Evolutionary conservation across 1,140 invertebrate species (phyloP).

Genomic region (Megathymus violae): DNA sequence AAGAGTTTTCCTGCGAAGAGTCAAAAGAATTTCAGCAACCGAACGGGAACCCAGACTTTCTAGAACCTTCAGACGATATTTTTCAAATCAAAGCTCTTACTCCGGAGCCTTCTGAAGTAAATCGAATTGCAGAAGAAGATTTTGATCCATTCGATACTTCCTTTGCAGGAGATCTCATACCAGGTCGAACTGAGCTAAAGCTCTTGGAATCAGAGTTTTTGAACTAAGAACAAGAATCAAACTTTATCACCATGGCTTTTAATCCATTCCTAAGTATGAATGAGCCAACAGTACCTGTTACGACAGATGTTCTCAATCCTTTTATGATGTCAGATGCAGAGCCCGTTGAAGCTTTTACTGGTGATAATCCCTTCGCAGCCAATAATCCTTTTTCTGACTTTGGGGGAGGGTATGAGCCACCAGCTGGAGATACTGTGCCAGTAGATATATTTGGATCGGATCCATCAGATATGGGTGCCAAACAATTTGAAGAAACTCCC

Average conservation of each 20-base stretch:
- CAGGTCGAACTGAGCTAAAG: slow-evolving; percentile 91
- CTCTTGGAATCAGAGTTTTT: slow-evolving; percentile 89
- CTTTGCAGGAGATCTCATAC: slow-evolving; percentile 88
- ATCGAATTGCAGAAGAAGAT: slow-evolving; percentile 69
- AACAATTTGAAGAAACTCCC: slow-evolving; percentile 54
- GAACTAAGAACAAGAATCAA: slow-evolving; percentile 68
- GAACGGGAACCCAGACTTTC: slow-evolving; percentile 70
- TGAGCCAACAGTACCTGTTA: slow-evolving; percentile 80
- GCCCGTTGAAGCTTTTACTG: slow-evolving; percentile 50
- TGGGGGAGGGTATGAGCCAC: slow-evolving; percentile 79
- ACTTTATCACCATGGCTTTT: slow-evolving; percentile 83
- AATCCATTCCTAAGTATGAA: slow-evolving; percentile 91
- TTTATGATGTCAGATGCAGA: slow-evolving; percentile 87
- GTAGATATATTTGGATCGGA: slow-evolving; percentile 75
- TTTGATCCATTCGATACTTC: slow-evolving; percentile 93
- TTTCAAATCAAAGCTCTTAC: slow-evolving; percentile 88
- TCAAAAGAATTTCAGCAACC: slow-evolving; percentile 40
- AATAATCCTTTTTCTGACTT: slow-evolving; percentile 87
- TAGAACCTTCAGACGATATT: slow-evolving; percentile 85
- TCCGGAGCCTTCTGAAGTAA: slow-evolving; percentile 82
- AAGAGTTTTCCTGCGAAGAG: slow-evolving; percentile 85
- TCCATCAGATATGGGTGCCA: slow-evolving; percentile 58
- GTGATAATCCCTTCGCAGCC: slow-evolving; percentile 86
- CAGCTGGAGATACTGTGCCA: slow-evolving; percentile 76
- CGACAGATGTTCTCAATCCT: slow-evolving; percentile 86